Base-by-base conservation (phyloP, 1,140 invertebrate genomes). In the Portunus trituberculatus region DNA sequence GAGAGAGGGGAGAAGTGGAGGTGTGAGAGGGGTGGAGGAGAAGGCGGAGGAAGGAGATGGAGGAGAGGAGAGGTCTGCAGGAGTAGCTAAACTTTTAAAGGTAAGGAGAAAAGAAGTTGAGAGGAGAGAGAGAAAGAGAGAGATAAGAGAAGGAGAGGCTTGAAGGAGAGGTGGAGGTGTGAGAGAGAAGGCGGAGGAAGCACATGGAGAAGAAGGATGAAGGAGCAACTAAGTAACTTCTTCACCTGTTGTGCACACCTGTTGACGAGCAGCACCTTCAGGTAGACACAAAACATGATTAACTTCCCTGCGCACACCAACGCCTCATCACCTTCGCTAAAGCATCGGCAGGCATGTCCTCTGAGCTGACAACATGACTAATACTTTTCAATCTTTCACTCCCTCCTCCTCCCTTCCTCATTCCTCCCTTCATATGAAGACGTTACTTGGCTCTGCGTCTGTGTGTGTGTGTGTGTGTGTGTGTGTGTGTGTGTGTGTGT, bases 211-310 rank as follows among this genome's bases (percentile, higher is more conserved):
- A 20, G 59, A 52, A 76, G 67, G 25, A 8, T 25, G 67, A n/a
- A n/a, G 67, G 67, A n/a, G 67, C 12, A n/a, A 25, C 4, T 76
- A 20, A 76, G 59, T 76, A 20, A 25, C 67, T 20, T 25, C 20
- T 76, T n/a, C 67, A 76, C 67, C 67, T 76, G 52, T 59, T 59
- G 52, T n/a, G 67, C 67, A 76, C 67, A 76, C 67, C 67, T 76
- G 67, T 76, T n/a, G 25, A 76, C 8, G 25, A 76, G 67, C 25
- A 76, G 16, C 67, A n/a, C 67, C 67, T n/a, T 20, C 67, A 76
- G 67, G 67, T 76, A 76, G 6, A n/a, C 20, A 76, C 67, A 76
- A 25, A 7, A 76, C 67, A 76, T 59, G 52, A 59, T 59, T 12
- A 59, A 20, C 52, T 14, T 39, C 39, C 1, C 39, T 39, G 39